A percentile compares a stretch with the other conserved stretches of the same genome.
phyloP scores from a whole-genome alignment of 1,140 invertebrate species.

The Drosophila azteca region DNA sequence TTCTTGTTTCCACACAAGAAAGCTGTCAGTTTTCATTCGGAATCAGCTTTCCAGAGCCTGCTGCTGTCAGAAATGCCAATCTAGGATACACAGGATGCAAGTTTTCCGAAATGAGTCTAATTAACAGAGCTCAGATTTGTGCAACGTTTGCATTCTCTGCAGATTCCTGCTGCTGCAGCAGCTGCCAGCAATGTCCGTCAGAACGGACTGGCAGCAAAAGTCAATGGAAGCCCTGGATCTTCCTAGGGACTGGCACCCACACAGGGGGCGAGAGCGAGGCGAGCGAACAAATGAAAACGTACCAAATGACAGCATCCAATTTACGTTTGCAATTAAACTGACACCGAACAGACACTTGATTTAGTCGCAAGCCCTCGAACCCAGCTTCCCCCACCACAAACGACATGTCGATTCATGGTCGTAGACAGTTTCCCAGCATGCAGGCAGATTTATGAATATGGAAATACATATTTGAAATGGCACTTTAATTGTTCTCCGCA shows the following conservation, averaged over 20 bases:
- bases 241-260: slow-evolving; percentile 15
- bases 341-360: slow-evolving; percentile 81
- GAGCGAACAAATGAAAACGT: slow-evolving; percentile 72
- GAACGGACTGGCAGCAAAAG: slow-evolving; percentile 55
- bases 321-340: slow-evolving; percentile 83
- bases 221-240: slow-evolving; percentile 47
- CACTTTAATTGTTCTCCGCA: slow-evolving; percentile 18
- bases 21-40: neutral
- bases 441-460: slow-evolving; percentile 35
- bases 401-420: slow-evolving; percentile 31
- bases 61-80: slow-evolving; percentile 67
- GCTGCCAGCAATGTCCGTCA: slow-evolving; percentile 69
- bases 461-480: slow-evolving; percentile 14
- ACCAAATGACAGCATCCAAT: slow-evolving; percentile 80
- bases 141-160: slow-evolving; percentile 67
- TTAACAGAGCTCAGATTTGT: slow-evolving; percentile 77
- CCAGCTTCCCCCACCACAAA: slow-evolving; percentile 10
- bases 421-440: slow-evolving; percentile 12
- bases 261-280: neutral
- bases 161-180: slow-evolving; percentile 28
- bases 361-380: slow-evolving; percentile 53
- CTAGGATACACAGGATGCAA: slow-evolving; percentile 69
- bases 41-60: slow-evolving; percentile 35
- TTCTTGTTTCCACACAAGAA: too few relatives aligned
- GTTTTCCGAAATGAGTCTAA: slow-evolving; percentile 78